Evolutionary conservation across 2,888 invertebrate species (phyloP), one percentile per base, ranked within the genome.

Genomic region (Ceraclea dissimilis): DNA sequence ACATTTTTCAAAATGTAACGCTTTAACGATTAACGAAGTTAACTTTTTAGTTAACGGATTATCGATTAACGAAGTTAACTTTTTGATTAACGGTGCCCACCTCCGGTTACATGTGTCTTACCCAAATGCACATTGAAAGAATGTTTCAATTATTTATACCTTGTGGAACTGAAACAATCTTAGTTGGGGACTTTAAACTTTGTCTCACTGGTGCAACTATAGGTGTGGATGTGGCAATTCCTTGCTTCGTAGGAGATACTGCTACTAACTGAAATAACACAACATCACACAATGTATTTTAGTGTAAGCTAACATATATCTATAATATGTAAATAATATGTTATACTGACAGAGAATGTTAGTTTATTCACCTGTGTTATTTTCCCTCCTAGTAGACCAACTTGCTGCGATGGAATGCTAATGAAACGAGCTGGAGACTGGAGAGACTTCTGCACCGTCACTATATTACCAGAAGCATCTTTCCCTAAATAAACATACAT

Each of bases 181-280:
- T 87, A 26, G 86, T 78, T 0, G 87, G 85, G 13, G 87, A 83
- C 70, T 88, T 86, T 54, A 82, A 73, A 1, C 77, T 71, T 69
- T 75, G 71, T 53, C 71, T 72, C 53, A 73, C 72, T 58, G 62
- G 64, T 39, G 72, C 73, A 1, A 68, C 65, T 19, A 64, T 61
- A 20, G 64, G 60, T 26, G 63, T 58, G 2, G 63, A 58, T 6
- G 64, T 70, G 2, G 71, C 58, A n/a, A 66, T 56, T 2, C 72
- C 72, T 62, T 76, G 74, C 60, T 79, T 79, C 1, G 71, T 68
- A 1, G 76, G 73, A 8, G 75, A 71, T 31, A 75, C 68, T 19
- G 79, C 56, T 50, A 80, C 59, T 26, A 80, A 71, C 73, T 76
- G 5, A 46, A 46, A 46, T 19, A n/a, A 11, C 5, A 46, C 13